Conservation (phyloP, 1,140 invertebrate genomes). For the Eumeta japonica region DNA sequence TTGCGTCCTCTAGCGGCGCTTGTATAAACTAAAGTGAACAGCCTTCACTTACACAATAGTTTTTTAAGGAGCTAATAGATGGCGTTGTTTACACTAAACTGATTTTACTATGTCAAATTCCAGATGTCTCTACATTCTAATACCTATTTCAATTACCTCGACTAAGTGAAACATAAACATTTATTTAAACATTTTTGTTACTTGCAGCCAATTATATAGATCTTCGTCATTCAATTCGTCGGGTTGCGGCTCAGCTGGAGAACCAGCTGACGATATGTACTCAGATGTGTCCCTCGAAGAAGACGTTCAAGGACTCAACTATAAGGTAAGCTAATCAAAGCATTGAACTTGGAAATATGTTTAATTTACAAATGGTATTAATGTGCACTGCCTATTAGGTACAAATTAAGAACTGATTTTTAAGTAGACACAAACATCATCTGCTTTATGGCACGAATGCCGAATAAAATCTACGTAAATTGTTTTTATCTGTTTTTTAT, state of each 20-base stretch:
- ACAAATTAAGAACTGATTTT: no score
- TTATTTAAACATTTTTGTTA: constrained; percentile 11
- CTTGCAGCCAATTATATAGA: constrained; percentile 80
- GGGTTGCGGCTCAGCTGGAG: constrained; percentile 82
- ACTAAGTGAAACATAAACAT: no score
- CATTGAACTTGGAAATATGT: no score
- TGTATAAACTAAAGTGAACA: background rate
- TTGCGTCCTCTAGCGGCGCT: constrained; percentile 26
- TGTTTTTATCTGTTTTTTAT: no score
- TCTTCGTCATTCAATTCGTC: constrained; percentile 89
- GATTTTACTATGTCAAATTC: no score
- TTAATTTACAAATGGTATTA: no score
- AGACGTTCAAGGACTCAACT: constrained; percentile 86
- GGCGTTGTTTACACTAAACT: constrained; percentile 20
- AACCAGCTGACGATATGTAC: constrained; percentile 88
- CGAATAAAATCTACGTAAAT: no score
- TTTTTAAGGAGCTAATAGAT: constrained; percentile 18
- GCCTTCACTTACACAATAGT: constrained; percentile 8
- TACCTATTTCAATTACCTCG: no score
- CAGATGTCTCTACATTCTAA: no score
- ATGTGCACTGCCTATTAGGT: no score
- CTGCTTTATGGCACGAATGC: no score
- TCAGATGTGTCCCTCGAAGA: constrained; percentile 88
- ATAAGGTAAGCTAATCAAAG: constrained; percentile 70
- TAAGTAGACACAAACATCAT: no score